Conservation (phyloP, 2,888 invertebrate genomes). For the Epinotia nisella region DNA sequence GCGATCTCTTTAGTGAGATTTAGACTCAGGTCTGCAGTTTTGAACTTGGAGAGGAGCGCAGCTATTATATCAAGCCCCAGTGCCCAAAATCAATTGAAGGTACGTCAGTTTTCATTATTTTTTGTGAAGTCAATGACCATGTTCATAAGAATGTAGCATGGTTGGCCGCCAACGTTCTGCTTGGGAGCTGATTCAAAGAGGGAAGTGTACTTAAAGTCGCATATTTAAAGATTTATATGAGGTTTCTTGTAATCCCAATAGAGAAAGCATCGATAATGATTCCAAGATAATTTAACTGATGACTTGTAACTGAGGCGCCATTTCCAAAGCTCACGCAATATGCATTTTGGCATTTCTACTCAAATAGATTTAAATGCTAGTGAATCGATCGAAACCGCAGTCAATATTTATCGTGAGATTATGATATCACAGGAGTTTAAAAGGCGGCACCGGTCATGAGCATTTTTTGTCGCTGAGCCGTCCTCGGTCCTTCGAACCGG, state of each 20-base stretch:
- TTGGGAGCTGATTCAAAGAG: constrained; percentile 1
- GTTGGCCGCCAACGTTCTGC: constrained; percentile 4
- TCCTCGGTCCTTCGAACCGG: constrained; percentile 39
- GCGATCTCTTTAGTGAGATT: constrained; percentile 76
- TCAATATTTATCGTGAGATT: not conserved
- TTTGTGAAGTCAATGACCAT: constrained; percentile 37
- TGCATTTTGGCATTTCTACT: no score
- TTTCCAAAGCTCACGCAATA: not conserved
- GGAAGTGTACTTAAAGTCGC: not conserved
- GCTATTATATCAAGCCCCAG: constrained; percentile 63
- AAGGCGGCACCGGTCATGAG: no score
- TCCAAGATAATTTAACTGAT: not conserved
- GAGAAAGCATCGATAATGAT: constrained; percentile 8
- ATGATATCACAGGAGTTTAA: no score
- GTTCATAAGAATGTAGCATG: constrained; percentile 12
- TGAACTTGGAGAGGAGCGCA: constrained; percentile 70
- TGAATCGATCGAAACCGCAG: not conserved
- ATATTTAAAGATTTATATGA: not conserved
- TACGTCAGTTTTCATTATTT: constrained; percentile 54
- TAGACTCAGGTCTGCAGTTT: constrained; percentile 66
- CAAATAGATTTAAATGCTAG: not conserved
- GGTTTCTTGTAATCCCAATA: constrained; percentile 11
- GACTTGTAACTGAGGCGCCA: not conserved
- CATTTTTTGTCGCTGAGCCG: not conserved
- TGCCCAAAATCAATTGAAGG: constrained; percentile 71